Percentiles rank a stretch among this genome's conserved stretches.
Evolutionary conservation across 1,140 invertebrate genomes (phyloP).

Genomic region (Macrocentrus cingulum): DNA sequence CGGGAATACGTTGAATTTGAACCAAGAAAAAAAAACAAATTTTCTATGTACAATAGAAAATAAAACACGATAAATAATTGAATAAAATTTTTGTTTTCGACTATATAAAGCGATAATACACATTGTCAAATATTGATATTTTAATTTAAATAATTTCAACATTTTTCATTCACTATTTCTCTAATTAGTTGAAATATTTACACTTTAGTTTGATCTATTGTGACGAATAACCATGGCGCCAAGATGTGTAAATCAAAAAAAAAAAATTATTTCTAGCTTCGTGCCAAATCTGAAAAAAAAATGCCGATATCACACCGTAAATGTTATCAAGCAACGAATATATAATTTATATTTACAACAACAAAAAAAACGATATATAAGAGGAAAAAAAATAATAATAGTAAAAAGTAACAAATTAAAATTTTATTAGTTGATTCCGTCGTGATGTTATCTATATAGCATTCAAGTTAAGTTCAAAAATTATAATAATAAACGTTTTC

Average conservation of each 20-base stretch:
- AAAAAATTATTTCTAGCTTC: slow-evolving; percentile 44
- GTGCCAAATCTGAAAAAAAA: slow-evolving; percentile 46
- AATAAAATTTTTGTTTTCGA: no score
- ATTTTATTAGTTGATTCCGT: background rate
- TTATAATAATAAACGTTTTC: no score
- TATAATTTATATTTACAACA: slow-evolving; percentile 1
- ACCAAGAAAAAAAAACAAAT: slow-evolving; percentile 6
- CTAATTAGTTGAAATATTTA: no score
- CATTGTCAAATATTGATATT: no score
- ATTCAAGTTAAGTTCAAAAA: no score
- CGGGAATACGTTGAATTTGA: no score
- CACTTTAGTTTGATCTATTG: no score
- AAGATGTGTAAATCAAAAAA: slow-evolving; percentile 41
- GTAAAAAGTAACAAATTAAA: background rate
- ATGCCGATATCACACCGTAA: slow-evolving; percentile 11
- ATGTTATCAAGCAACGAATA: slow-evolving; percentile 16
- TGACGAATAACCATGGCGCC: no score
- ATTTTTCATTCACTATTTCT: no score
- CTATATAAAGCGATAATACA: no score
- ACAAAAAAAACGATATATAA: background rate
- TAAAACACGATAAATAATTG: slow-evolving; percentile 15
- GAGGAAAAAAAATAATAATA: background rate
- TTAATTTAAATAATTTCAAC: no score
- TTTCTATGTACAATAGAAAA: no score
- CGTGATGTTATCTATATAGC: slow-evolving; percentile 4